Conservation (phyloP, 2,113 vertebrate genomes). For the Trochalopteron elliotii region DNA sequence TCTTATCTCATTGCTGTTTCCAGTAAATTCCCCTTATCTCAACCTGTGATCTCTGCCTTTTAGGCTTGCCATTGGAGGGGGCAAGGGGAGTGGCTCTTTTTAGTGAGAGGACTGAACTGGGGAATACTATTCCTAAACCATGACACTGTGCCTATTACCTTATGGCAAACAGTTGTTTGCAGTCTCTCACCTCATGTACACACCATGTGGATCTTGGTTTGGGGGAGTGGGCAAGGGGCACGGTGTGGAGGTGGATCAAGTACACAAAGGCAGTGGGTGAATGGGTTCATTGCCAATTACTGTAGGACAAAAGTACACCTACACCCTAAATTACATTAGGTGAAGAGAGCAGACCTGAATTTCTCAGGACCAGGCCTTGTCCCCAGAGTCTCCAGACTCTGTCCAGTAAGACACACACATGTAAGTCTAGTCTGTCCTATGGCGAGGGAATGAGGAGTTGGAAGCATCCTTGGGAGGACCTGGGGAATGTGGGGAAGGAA, state of each 20-base stretch:
- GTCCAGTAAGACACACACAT: not conserved
- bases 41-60: not conserved
- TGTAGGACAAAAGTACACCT: not conserved
- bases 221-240: not conserved
- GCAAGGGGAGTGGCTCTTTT: not conserved
- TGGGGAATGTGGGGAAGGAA: not conserved
- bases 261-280: not conserved
- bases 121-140: not conserved
- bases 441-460: not conserved
- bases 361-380: not conserved
- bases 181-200: not conserved
- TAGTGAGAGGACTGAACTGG: not conserved
- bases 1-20: not conserved
- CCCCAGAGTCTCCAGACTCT: not conserved
- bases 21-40: not conserved
- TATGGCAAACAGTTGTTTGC: not conserved
- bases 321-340: not conserved
- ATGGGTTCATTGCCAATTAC: not conserved
- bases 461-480: not conserved
- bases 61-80: fast-evolving
- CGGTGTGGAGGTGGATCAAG: fast-evolving
- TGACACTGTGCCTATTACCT: not conserved
- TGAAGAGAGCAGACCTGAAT: not conserved
- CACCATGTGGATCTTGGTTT: fast-evolving
- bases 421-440: not conserved